These are phyloP conservation scores for Porphyrio hochstetteri DNA, from an alignment of 2,113 vertebrate genomes.

Conservation along the genomic window DNA sequence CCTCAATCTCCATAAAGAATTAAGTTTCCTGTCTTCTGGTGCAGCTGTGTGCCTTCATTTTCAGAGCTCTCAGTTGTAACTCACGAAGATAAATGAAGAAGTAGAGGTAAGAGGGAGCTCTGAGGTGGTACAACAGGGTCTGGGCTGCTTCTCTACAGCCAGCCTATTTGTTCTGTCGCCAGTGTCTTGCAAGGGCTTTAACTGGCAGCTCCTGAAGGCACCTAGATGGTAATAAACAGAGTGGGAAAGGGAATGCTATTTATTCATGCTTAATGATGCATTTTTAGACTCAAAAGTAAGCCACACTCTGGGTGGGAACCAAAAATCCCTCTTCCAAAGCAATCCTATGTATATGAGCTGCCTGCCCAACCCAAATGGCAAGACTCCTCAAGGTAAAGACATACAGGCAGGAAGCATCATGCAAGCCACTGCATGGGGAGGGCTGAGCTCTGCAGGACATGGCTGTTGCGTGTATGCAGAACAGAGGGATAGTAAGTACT, in stretches of 20 bases:
- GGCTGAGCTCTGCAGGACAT: background rate
- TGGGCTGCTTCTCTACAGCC: background rate
- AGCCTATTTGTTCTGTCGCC: background rate
- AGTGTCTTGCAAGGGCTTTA: background rate
- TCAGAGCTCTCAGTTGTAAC: background rate
- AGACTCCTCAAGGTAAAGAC: background rate
- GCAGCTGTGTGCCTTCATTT: background rate
- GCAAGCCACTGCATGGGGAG: background rate
- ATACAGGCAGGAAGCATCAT: background rate
- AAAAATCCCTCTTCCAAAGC: background rate
- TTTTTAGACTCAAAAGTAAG: background rate
- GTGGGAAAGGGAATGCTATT: background rate
- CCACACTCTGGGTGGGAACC: background rate
- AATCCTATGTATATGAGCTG: background rate
- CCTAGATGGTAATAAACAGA: background rate
- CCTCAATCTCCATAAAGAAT: background rate
- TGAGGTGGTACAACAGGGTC: background rate
- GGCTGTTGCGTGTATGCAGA: fast-evolving
- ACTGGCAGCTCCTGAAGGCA: background rate
- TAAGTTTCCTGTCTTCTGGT: background rate
- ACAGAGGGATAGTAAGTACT: background rate
- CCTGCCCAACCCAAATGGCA: background rate
- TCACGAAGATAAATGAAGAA: background rate
- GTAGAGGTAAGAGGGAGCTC: background rate
- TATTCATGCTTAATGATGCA: background rate